Percentiles rank a stretch among this genome's conserved stretches.
Evolutionary conservation across 2,888 invertebrate species (phyloP).

Genomic region (Catotricha subobsoleta): DNA sequence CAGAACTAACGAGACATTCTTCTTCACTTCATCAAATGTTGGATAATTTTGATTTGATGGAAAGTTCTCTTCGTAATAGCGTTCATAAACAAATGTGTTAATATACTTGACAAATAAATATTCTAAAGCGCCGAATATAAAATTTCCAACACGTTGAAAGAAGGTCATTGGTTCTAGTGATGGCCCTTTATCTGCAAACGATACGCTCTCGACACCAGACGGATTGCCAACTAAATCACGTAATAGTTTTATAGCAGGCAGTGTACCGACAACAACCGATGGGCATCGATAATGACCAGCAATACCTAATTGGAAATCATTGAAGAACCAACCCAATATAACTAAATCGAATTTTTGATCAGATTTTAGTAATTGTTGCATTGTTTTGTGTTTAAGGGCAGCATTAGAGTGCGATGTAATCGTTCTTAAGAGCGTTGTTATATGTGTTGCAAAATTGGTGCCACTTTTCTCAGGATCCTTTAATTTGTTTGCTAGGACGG

Average conservation of each 20-base stretch:
- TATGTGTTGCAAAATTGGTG: neutral
- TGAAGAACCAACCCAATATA: slow-evolving; percentile 20
- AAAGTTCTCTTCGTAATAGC: slow-evolving; percentile 16
- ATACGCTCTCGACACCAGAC: neutral
- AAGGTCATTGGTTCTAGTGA: neutral
- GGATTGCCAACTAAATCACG: slow-evolving; percentile 1
- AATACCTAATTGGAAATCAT: slow-evolving; percentile 22
- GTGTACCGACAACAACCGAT: neutral
- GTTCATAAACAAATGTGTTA: neutral
- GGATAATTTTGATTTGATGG: slow-evolving; percentile 19
- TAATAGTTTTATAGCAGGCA: neutral
- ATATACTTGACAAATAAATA: neutral
- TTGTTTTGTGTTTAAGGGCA: neutral
- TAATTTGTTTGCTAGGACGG: neutral
- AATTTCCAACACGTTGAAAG: neutral
- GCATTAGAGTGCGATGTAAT: neutral
- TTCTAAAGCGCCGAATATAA: neutral
- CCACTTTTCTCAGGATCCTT: neutral
- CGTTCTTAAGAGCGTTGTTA: neutral
- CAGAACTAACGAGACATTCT: slow-evolving; percentile 31
- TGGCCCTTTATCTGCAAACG: neutral
- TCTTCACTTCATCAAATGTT: slow-evolving; percentile 29
- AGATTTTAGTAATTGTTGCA: neutral
- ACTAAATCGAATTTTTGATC: slow-evolving; percentile 19
- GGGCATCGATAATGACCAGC: slow-evolving; percentile 23